A percentile compares a stretch with the other conserved stretches of the same genome.
Evolutionary conservation across 2,113 vertebrate genomes (phyloP).

Genomic region (Oreotrochilus melanogaster): DNA sequence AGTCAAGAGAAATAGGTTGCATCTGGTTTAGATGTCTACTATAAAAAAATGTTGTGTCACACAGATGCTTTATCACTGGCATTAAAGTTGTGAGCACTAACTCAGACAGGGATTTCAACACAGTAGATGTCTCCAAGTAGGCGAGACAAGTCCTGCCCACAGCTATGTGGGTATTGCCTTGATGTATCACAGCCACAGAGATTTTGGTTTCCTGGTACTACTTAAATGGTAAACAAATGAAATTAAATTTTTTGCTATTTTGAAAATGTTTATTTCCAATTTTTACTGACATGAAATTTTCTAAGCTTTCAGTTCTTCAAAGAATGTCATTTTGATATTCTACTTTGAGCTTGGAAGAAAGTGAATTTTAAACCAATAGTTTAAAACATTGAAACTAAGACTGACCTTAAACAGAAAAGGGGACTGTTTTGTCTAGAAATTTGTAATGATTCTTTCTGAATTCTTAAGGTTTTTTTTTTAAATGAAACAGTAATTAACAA

Average conservation of each 20-base stretch:
- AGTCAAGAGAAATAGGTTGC: background rate
- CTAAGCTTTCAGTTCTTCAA: background rate
- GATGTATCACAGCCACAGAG: conserved; percentile 59
- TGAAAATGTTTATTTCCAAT: background rate
- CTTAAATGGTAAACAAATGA: conserved; percentile 37
- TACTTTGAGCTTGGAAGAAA: background rate
- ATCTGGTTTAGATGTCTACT: conserved; percentile 16
- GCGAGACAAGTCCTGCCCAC: conserved; percentile 62
- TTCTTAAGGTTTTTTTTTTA: conserved; percentile 1
- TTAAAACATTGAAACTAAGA: background rate
- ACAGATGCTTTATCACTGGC: background rate
- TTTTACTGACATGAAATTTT: background rate
- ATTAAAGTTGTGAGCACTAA: conserved; percentile 17
- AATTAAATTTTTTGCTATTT: conserved; percentile 37
- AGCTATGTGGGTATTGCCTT: conserved; percentile 44
- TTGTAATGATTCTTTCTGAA: background rate
- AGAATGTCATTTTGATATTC: background rate
- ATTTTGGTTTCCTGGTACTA: conserved; percentile 32
- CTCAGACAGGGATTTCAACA: conserved; percentile 58
- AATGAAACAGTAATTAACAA: background rate
- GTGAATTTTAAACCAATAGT: background rate
- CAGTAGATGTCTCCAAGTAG: conserved; percentile 41
- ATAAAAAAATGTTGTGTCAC: conserved; percentile 18
- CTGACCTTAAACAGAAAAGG: background rate
- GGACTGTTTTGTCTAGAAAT: background rate